Evolutionary conservation across 1,140 invertebrate species (phyloP), one percentile per base, ranked within the genome.

Genomic region (Bicyclus anynana): DNA sequence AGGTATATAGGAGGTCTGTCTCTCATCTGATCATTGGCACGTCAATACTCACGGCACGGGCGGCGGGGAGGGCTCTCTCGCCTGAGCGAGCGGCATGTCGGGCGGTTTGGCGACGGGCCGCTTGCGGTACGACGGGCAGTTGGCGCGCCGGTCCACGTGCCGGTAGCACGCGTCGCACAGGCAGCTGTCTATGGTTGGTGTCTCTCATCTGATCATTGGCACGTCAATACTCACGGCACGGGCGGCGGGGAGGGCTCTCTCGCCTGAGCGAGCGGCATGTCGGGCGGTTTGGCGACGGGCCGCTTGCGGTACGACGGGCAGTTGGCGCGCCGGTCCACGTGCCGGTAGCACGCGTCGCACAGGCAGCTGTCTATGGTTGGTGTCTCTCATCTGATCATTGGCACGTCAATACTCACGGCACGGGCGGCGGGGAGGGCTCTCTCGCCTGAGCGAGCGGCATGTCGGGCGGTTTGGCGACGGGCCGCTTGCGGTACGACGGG

Each of bases 131-230:
- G 90, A 90, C 0, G 90, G 91, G 57, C 90, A 91, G 78, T 93
- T 92, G 62, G 94, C 94, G 69, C 94, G 94, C 52, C 94, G 90
- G 81, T 95, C 94, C 17, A 96, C 93, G 74, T 95, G 94, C 0
- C 95, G 90, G 77, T 94, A 95, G 74, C 95, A 96, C 21, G 94
- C 94, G 77, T 96, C 95, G 77, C 95, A 96, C 17, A 96, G 88
- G 68, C 94, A n/a, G n/a, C n/a, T n/a, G n/a, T n/a, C n/a, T 47
- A 93, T 92, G 0, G 93, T 94, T 7, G 95, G 82, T n/a, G n/a
- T n/a, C n/a, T n/a, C n/a, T n/a, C n/a, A n/a, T n/a, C n/a, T n/a
- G n/a, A n/a, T n/a, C n/a, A n/a, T n/a, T n/a, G n/a, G n/a, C n/a
- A n/a, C n/a, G n/a, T n/a, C n/a, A n/a, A n/a, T n/a, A n/a, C n/a